These are phyloP conservation scores for Hecatera dysodea DNA, from an alignment of 2,888 invertebrate genomes.

Conservation along the genomic window DNA sequence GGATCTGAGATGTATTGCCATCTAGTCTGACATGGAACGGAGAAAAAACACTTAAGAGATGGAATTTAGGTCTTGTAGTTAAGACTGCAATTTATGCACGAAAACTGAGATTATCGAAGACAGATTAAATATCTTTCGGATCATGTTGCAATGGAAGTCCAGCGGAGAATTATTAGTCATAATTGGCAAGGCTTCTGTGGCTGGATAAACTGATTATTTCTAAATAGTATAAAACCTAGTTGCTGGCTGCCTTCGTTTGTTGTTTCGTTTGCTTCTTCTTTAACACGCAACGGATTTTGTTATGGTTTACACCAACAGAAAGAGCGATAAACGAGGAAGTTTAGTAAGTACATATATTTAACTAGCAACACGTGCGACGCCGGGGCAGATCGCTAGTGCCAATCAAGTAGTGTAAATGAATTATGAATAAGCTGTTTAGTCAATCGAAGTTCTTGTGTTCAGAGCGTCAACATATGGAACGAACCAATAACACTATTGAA, in stretches of 20 bases:
- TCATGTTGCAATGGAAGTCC: not conserved
- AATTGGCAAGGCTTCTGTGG: not conserved
- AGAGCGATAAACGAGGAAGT: not conserved
- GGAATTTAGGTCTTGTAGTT: conserved; percentile 4
- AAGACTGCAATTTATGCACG: not conserved
- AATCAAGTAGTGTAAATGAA: too few relatives aligned
- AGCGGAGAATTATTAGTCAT: too few relatives aligned
- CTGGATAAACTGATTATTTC: too few relatives aligned
- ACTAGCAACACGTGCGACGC: not conserved
- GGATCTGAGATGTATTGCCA: not conserved
- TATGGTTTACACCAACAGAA: not conserved
- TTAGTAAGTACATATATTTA: not conserved
- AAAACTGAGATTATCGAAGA: not conserved
- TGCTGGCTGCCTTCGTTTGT: not conserved
- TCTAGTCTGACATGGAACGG: not conserved
- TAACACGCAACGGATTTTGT: not conserved
- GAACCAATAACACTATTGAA: not conserved
- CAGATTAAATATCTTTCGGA: too few relatives aligned
- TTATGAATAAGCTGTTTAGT: not conserved
- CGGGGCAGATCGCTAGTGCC: not conserved
- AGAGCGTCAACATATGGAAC: not conserved
- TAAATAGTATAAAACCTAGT: too few relatives aligned
- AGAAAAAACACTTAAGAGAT: not conserved
- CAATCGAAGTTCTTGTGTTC: not conserved
- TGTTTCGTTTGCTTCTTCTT: not conserved